Evolutionary conservation across 2,113 vertebrate species (phyloP).

Genomic region (Carollia perspicillata): DNA sequence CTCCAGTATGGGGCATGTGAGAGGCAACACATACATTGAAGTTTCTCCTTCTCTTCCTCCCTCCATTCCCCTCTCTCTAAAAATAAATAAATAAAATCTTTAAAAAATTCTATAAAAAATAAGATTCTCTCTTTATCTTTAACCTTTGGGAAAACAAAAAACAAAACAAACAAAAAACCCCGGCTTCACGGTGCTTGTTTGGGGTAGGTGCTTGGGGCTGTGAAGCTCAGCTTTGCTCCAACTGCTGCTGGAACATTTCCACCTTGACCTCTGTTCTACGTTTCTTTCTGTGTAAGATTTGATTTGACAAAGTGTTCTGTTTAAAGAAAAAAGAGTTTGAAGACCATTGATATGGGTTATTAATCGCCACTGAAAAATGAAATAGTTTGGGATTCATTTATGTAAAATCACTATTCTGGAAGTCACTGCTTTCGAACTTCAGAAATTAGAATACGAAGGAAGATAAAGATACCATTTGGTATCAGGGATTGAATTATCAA

Average conservation of each 20-base stretch:
- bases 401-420: not conserved
- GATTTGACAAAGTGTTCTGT: not conserved
- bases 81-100: too few species aligned
- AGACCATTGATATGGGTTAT: not conserved
- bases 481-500: not conserved
- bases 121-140: too few species aligned
- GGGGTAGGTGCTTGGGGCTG: not conserved
- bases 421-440: not conserved
- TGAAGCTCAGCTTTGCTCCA: not conserved
- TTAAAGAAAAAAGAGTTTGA: not conserved
- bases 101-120: too few species aligned
- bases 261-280: not conserved
- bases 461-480: not conserved
- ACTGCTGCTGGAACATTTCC: not conserved
- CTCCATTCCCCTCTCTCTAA: too few species aligned
- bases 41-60: too few species aligned
- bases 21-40: too few species aligned
- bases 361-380: not conserved
- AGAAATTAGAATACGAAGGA: not conserved
- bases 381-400: not conserved
- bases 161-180: not conserved
- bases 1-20: too few species aligned
- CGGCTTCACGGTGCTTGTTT: not conserved
- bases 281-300: not conserved
- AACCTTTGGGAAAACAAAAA: too few species aligned